A percentile compares a stretch with the other conserved stretches of the same genome.
phyloP scores from a whole-genome alignment of 2,888 invertebrate species.

The Chymomyza fuscimana region DNA sequence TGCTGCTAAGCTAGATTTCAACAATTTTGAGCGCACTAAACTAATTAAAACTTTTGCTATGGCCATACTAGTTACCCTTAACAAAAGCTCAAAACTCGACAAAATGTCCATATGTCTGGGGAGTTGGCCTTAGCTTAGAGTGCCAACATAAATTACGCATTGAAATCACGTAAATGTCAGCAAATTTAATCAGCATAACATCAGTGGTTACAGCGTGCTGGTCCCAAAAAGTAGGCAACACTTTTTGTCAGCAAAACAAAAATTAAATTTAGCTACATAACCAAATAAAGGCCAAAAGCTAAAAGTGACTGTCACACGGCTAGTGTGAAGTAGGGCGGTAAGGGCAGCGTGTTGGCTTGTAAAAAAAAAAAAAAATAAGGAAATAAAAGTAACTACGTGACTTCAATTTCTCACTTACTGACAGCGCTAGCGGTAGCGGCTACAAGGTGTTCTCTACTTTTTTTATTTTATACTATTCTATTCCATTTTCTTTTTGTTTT shows the following conservation, averaged over 20 bases:
- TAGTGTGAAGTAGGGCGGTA: background rate
- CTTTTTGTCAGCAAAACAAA: constrained; percentile 50
- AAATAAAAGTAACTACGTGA: constrained; percentile 66
- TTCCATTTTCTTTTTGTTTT: background rate
- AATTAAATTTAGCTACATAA: constrained; percentile 69
- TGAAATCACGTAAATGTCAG: constrained; percentile 71
- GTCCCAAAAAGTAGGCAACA: constrained; percentile 1
- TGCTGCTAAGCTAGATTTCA: background rate
- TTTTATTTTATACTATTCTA: background rate
- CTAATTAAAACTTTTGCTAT: constrained; percentile 63
- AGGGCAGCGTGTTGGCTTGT: background rate
- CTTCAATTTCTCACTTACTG: constrained; percentile 63
- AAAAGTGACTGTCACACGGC: constrained; percentile 11
- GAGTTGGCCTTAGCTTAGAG: background rate
- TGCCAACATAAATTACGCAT: constrained; percentile 61
- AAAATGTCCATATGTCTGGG: constrained; percentile 44
- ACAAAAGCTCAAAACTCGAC: constrained; percentile 1
- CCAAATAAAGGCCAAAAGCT: constrained; percentile 53
- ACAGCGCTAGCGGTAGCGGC: constrained; percentile 34
- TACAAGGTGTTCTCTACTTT: constrained; percentile 26
- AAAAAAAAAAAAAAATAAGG: constrained; percentile 38
- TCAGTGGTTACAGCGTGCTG: constrained; percentile 43
- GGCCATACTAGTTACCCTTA: background rate
- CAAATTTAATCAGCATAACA: constrained; percentile 66
- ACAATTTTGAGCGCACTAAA: constrained; percentile 44